Percentiles rank a stretch among this genome's conserved stretches.
phyloP scores from a whole-genome alignment of 2,888 invertebrate species.

The Eristalis arbustorum region DNA sequence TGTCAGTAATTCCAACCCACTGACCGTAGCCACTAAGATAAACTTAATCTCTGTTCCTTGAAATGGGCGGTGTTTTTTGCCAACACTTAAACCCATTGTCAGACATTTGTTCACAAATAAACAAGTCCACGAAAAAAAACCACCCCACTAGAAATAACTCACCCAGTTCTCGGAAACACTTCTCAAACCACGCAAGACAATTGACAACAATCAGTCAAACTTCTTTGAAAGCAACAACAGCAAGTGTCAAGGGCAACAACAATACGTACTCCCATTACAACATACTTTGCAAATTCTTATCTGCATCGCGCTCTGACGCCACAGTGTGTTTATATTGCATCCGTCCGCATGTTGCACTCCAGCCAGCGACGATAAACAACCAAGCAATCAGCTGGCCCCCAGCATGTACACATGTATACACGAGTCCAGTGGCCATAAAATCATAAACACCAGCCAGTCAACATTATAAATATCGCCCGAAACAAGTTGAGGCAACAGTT shows the following conservation, averaged over 20 bases:
- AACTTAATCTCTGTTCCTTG: too few species aligned
- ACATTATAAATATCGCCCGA: constrained; percentile 65
- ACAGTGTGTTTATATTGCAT: constrained; percentile 9
- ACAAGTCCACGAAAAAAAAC: too few species aligned
- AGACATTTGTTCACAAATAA: too few species aligned
- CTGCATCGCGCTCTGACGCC: constrained; percentile 17
- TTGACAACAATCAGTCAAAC: constrained; percentile 24
- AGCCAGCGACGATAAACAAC: constrained; percentile 37
- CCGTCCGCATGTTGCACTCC: constrained; percentile 43
- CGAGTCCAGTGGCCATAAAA: constrained; percentile 5
- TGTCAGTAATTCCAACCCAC: too few species aligned
- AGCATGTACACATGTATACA: constrained; percentile 42
- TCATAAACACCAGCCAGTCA: constrained; percentile 24
- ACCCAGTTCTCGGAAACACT: not conserved
- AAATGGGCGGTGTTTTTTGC: too few species aligned
- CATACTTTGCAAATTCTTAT: constrained; percentile 32
- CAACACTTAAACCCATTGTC: too few species aligned
- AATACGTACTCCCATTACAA: constrained; percentile 7
- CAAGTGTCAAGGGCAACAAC: not conserved
- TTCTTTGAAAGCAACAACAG: constrained; percentile 15
- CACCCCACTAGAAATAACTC: too few species aligned
- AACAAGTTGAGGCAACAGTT: constrained; percentile 69
- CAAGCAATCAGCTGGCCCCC: constrained; percentile 58
- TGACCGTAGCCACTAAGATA: too few species aligned
- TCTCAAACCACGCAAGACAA: not conserved